Evolutionary conservation across 2,888 invertebrate genomes (phyloP).

Genomic region (Cataglyphis cursor): DNA sequence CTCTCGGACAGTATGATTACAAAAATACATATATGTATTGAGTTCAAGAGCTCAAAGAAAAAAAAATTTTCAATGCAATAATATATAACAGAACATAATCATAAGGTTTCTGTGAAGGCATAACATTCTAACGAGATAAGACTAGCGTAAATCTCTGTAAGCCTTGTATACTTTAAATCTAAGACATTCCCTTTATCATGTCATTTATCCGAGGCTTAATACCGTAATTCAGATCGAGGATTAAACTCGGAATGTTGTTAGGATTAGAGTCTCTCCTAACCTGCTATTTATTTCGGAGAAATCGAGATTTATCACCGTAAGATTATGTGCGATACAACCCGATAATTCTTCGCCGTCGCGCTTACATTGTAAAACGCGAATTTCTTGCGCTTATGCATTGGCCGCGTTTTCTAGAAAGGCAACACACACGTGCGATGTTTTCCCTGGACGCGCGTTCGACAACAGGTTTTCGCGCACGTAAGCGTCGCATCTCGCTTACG

Average conservation of each 20-base stretch:
- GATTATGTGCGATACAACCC: constrained; percentile 28
- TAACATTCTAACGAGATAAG: neutral
- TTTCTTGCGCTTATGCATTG: constrained; percentile 32
- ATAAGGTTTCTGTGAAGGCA: neutral
- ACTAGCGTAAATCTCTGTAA: neutral
- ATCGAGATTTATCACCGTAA: constrained; percentile 34
- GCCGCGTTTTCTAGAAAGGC: constrained; percentile 63
- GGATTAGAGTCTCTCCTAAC: neutral
- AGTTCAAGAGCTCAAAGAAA: neutral
- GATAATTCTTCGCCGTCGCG: neutral
- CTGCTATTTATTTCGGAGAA: constrained; percentile 20
- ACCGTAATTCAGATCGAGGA: constrained; percentile 22
- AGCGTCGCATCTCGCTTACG: constrained; percentile 72
- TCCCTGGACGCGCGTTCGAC: constrained; percentile 68
- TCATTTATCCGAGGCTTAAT: neutral
- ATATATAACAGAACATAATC: neutral
- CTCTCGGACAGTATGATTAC: neutral
- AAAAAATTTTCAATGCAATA: neutral
- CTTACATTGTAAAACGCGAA: constrained; percentile 21
- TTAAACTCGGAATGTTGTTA: constrained; percentile 29
- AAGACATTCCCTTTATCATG: constrained; percentile 6
- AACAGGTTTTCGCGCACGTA: constrained; percentile 77
- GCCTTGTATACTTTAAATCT: neutral
- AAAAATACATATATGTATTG: neutral
- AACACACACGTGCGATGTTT: constrained; percentile 71